These are phyloP conservation scores for Diarsia mendica DNA, from an alignment of 2,888 invertebrate species.

Conservation along the genomic window DNA sequence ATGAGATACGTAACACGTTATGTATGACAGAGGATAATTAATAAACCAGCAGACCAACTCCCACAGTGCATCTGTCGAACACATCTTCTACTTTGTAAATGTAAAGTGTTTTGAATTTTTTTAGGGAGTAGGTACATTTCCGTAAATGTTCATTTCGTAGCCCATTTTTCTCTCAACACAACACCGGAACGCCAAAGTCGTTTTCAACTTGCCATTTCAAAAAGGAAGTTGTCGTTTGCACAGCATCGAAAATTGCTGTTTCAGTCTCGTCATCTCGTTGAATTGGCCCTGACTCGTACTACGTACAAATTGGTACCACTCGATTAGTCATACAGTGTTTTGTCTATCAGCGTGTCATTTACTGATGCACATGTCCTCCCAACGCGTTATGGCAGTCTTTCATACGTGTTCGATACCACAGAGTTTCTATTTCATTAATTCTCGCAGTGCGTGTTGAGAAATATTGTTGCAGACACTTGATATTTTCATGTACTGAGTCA, in stretches of 20 bases:
- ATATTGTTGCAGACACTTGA: conserved; percentile 48
- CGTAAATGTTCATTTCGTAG: not conserved
- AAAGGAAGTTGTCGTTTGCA: conserved; percentile 81
- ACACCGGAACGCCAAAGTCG: conserved; percentile 59
- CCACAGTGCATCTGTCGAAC: conserved; percentile 6
- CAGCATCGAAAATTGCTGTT: conserved; percentile 77
- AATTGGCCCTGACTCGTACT: conserved; percentile 74
- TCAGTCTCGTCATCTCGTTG: conserved; percentile 73
- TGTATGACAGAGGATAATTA: conserved; percentile 29
- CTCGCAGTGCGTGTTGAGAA: conserved; percentile 22
- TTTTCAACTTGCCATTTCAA: conserved; percentile 72
- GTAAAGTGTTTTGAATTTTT: not conserved
- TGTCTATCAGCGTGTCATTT: conserved; percentile 68
- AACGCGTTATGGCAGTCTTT: conserved; percentile 45
- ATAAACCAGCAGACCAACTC: conserved; percentile 31
- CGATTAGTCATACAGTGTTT: conserved; percentile 74
- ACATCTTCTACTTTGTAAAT: conserved; percentile 11
- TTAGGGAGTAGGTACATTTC: conserved; percentile 1
- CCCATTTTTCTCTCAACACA: conserved; percentile 26
- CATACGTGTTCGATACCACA: conserved; percentile 19
- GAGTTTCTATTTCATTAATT: conserved; percentile 24
- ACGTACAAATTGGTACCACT: conserved; percentile 70
- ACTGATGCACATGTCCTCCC: conserved; percentile 58
- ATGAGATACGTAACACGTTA: conserved; percentile 54
- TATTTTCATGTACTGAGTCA: conserved; percentile 42